These are phyloP conservation scores for Keiferia lycopersicella DNA, from an alignment of 2,888 invertebrate genomes.

Conservation along the genomic window DNA sequence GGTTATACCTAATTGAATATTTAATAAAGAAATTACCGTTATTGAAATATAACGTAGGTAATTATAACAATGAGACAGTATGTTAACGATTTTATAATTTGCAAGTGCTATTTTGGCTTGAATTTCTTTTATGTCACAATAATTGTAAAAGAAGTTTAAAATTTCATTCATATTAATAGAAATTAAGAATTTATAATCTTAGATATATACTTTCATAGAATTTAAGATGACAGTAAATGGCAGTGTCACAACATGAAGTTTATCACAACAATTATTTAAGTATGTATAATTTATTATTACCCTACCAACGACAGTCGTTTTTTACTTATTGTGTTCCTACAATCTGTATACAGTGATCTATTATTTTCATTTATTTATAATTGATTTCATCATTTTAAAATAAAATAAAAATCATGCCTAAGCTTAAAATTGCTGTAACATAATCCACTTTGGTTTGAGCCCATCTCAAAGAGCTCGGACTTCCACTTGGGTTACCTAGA, in stretches of 20 bases:
- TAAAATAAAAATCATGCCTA: constrained; percentile 39
- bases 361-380: background rate
- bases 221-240: constrained; percentile 12
- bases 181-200: constrained; percentile 9
- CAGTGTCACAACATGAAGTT: constrained; percentile 41
- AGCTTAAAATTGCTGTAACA: constrained; percentile 58
- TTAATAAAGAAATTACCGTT: constrained; percentile 10
- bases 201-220: background rate
- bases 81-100: constrained; percentile 61
- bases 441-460: constrained; percentile 66
- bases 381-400: constrained; percentile 32
- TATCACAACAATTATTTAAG: constrained; percentile 76
- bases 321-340: constrained; percentile 51
- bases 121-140: background rate
- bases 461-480: constrained; percentile 72
- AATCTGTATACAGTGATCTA: constrained; percentile 18
- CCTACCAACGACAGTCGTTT: constrained; percentile 74
- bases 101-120: constrained; percentile 73
- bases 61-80: constrained; percentile 44
- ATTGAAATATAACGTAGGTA: background rate
- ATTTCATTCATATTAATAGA: background rate
- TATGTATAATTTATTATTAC: constrained; percentile 37
- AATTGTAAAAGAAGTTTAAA: background rate
- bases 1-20: background rate
- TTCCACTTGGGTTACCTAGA: constrained; percentile 81